Base-by-base conservation (phyloP, 2,888 invertebrate genomes). In the Drosophila formosana region DNA sequence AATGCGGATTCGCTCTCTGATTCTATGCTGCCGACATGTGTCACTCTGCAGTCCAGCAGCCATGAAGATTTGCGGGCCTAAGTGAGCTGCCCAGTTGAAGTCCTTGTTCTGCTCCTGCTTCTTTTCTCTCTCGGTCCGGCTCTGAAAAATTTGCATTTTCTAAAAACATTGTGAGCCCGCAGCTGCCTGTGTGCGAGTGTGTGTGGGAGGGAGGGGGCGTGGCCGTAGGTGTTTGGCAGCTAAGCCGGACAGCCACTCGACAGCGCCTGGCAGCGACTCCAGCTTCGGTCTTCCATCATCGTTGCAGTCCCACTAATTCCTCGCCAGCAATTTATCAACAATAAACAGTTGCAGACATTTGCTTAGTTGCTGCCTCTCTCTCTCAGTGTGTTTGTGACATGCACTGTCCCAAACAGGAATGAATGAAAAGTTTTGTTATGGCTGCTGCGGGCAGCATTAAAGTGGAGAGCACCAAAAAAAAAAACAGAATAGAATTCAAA, bases 21-120 rank as follows among this genome's bases (percentile, higher is more conserved):
- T 85, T 89, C 88, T 73, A 80, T 91, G 91, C 82, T 90, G 89
- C 90, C 91, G 90, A 91, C 91, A 90, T 90, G 91, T 90, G 90
- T 91, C 90, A 90, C 89, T 90, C 91, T 87, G 82, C 88, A 82
- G 78, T 82, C 88, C 80, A 80, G 78, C 83, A 76, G 86, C 82
- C 88, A 90, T 88, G 71, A 90, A 90, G 87, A 87, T 89, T 90
- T 88, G 83, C 83, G 72, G 65, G 75, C 88, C 89, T 72, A 78
- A 66, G 49, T 72, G 18, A 18, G 18, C 18, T 18, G 18, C 18
- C 18, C 18, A 18, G 18, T 18, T 18, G 63, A 6, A n/a, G 37
- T 37, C 8, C 53, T 18, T 9, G 9, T 11, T 2, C 3, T 9
- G 2, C 3, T 30, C 2, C 34, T 26, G 1, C 23, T 9, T 4